Conservation (phyloP, 2,113 vertebrate species). For the Marcusenius ussheri region DNA sequence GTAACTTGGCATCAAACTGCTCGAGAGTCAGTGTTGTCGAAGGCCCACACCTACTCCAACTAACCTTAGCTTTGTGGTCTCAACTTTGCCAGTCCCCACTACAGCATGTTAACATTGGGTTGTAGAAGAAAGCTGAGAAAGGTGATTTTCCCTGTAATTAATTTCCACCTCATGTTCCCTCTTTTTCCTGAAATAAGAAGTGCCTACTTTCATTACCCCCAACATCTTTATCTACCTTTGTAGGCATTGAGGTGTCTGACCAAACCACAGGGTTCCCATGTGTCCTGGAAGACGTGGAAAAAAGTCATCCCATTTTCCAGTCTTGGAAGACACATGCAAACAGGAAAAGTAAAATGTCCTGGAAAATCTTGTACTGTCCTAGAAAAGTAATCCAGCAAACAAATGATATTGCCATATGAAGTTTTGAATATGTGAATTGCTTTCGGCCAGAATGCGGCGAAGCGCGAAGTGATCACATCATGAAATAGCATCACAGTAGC, state of each 20-base stretch:
- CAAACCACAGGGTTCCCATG: too few relatives aligned
- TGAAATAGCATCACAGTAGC: too few relatives aligned
- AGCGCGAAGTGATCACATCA: too few relatives aligned
- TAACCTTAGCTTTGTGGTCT: neutral
- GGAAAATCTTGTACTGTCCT: neutral
- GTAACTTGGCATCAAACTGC: neutral
- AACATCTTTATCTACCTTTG: too few relatives aligned
- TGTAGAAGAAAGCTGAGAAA: neutral
- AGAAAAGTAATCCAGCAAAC: neutral
- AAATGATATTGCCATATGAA: neutral
- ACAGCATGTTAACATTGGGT: neutral
- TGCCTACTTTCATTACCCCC: too few relatives aligned
- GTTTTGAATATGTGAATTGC: neutral
- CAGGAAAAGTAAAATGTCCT: neutral
- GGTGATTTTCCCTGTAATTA: neutral
- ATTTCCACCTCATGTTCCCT: neutral
- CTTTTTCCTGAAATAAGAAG: too few relatives aligned
- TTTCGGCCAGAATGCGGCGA: neutral
- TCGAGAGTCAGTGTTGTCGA: neutral
- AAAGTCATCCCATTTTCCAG: too few relatives aligned
- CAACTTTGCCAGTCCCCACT: neutral
- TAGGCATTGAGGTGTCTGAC: too few relatives aligned
- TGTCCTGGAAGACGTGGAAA: too few relatives aligned
- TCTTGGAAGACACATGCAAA: neutral
- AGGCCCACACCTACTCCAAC: neutral